Evolutionary conservation across 2,113 vertebrate genomes (phyloP).

Genomic region (Callopanchax toddi): DNA sequence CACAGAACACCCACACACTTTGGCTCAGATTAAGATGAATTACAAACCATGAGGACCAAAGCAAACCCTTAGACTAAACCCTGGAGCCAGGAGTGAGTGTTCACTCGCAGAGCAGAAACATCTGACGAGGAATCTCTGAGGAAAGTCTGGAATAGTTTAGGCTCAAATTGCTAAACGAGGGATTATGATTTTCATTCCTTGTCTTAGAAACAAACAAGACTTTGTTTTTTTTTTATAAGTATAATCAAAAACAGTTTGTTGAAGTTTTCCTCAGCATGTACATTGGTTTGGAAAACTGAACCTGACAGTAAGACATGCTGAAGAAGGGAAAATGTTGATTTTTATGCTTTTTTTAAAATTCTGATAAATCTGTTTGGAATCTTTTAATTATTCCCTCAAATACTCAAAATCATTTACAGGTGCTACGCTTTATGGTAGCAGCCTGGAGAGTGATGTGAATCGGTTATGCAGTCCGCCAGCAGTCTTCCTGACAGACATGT

Average conservation of each 20-base stretch:
- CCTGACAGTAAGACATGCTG: neutral
- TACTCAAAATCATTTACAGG: neutral
- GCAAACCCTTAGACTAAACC: constrained; percentile 48
- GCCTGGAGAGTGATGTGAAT: constrained; percentile 14
- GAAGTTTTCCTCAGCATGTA: constrained; percentile 4
- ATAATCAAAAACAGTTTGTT: constrained; percentile 21
- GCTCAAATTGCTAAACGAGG: constrained; percentile 11
- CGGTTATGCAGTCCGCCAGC: constrained; percentile 37
- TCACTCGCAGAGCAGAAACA: constrained; percentile 37
- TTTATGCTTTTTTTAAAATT: neutral
- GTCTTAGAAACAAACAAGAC: constrained; percentile 4
- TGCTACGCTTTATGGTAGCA: neutral
- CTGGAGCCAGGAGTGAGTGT: constrained; percentile 18
- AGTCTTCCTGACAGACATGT: constrained; percentile 38
- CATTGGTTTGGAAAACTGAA: constrained; percentile 1
- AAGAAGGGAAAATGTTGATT: neutral
- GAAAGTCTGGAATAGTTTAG: constrained; percentile 48
- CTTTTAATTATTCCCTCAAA: neutral
- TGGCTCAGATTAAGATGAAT: constrained; percentile 46
- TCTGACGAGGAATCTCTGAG: constrained; percentile 34
- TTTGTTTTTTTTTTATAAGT: neutral
- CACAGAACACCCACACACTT: constrained; percentile 35
- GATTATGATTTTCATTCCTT: constrained; percentile 27
- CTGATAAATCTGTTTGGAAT: neutral
- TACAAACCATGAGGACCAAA: constrained; percentile 38